phyloP scores from a whole-genome alignment of 2,113 vertebrate species.

The Pelvicachromis taeniatus region DNA sequence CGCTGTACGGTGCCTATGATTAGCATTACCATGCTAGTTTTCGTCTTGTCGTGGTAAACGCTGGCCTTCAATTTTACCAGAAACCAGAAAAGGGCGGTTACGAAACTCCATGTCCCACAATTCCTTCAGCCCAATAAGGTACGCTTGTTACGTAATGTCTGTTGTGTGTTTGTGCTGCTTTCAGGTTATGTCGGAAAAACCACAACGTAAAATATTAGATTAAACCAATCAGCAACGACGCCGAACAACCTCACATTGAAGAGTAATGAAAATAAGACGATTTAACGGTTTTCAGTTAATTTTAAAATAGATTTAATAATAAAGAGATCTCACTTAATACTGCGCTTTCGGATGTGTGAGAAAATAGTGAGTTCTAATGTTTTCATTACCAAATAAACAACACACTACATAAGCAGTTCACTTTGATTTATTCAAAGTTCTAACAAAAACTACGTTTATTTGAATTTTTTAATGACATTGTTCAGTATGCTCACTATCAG shows the following conservation, averaged over 20 bases:
- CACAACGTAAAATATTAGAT: neutral
- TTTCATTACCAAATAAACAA: neutral
- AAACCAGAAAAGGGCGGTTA: neutral
- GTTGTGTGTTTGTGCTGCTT: slow-evolving; percentile 23
- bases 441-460: rapidly evolving
- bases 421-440: neutral
- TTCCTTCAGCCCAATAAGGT: neutral
- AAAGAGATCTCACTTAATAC: neutral
- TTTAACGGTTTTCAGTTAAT: no score
- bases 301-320: neutral
- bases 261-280: neutral
- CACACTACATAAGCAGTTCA: rapidly evolving
- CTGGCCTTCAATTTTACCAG: neutral
- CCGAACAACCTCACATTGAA: neutral
- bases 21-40: neutral
- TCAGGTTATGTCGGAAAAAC: neutral
- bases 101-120: slow-evolving; percentile 48
- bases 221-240: neutral
- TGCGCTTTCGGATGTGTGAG: neutral
- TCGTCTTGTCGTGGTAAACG: neutral
- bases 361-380: neutral
- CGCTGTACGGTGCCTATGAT: neutral
- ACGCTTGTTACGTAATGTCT: slow-evolving; percentile 14
- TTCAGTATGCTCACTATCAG: neutral
- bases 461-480: neutral